A percentile compares a stretch with the other conserved stretches of the same genome.
Evolutionary conservation across 2,797 vertebrate species (phyloP).

Genomic region (Acridotheres tristis): DNA sequence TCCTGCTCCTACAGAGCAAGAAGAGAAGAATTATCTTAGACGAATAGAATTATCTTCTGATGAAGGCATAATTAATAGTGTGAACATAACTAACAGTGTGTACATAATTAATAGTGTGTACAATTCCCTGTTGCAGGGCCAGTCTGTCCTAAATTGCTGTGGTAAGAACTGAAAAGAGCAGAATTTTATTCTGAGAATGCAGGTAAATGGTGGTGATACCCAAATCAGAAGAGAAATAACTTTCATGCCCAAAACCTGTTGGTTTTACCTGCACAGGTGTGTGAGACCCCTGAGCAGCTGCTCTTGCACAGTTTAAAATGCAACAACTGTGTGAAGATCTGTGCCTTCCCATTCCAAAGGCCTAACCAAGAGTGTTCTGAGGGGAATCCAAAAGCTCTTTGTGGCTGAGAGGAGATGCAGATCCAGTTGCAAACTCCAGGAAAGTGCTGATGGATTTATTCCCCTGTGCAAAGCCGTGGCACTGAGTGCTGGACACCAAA

Average conservation of each 20-base stretch:
- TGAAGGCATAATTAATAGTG: neutral
- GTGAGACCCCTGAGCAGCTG: neutral
- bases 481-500: conserved; percentile 48
- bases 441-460: conserved; percentile 8
- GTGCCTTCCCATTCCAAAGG: neutral
- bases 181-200: neutral
- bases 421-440: neutral
- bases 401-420: neutral
- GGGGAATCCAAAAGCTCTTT: neutral
- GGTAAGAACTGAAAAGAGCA: neutral
- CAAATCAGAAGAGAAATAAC: neutral
- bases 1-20: neutral
- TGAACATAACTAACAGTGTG: neutral
- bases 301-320: neutral
- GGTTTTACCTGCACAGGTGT: neutral
- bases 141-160: neutral
- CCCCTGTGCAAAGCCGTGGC: neutral
- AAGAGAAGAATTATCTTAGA: neutral
- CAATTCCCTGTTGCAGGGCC: neutral
- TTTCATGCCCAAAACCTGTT: neutral
- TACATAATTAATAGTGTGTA: neutral
- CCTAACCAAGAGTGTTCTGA: neutral
- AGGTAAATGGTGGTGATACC: neutral
- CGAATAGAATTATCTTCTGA: neutral
- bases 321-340: neutral